phyloP scores from a whole-genome alignment of 2,797 vertebrate species.

The Lepilemur ruficaudatus region DNA sequence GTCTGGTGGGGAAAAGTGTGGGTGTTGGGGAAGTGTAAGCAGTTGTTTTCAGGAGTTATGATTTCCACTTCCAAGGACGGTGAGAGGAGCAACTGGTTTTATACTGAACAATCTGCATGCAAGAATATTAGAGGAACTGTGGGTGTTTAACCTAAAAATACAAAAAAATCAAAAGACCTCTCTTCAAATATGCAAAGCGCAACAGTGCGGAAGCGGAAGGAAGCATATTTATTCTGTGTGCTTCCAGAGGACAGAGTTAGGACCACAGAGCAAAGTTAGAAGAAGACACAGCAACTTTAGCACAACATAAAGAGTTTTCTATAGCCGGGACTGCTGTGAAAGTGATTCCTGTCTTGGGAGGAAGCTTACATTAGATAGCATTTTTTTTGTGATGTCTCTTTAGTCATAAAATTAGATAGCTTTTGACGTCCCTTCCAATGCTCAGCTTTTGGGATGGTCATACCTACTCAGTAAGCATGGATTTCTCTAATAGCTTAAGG shows the following conservation, averaged over 20 bases:
- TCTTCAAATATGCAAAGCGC: not conserved
- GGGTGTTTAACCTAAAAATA: not conserved
- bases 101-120: not conserved
- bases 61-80: not conserved
- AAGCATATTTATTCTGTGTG: not conserved
- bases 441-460: not conserved
- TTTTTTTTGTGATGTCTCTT: not conserved
- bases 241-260: not conserved
- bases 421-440: not conserved
- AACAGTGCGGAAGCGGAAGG: not conserved
- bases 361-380: not conserved
- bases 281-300: not conserved
- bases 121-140: not conserved
- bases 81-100: not conserved
- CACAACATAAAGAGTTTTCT: not conserved
- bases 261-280: not conserved
- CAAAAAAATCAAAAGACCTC: not conserved
- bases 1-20: not conserved
- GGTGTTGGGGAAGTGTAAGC: not conserved
- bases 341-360: not conserved
- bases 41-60: not conserved
- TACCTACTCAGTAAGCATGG: not conserved
- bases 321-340: not conserved
- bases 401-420: not conserved
- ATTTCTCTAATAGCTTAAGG: not conserved